Base-by-base conservation (phyloP, 1,140 invertebrate genomes). In the Piezodorus guildinii region DNA sequence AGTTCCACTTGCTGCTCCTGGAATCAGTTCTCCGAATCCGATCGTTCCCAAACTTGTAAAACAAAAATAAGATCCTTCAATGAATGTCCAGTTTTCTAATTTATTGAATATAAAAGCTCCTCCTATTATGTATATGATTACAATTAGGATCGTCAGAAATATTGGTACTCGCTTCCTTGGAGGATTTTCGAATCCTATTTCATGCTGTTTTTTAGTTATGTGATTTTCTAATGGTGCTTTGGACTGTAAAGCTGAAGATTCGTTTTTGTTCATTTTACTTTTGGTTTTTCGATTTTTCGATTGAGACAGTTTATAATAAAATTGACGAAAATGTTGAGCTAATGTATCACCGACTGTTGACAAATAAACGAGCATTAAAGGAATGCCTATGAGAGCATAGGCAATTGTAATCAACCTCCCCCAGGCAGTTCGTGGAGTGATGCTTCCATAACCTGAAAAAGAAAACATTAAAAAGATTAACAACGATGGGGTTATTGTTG, bases 11-110 rank as follows among this genome's bases (percentile, higher is more conserved):
- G 64, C n/a, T 3, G 63, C 39, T 64, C 83, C 75, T 58, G 90
- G 82, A 68, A 85, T 77, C 67, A 94, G 77, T 70, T 94, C 88
- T 5, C 91, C 91, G 70, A 95, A 94, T 0, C 91, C 91, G 65
- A 92, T 91, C 2, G 90, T 93, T 56, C 87, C 87, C 61, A 93
- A 77, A 62, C 90, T 93, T 21, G 94, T 91, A 77, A 95, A 96
- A 72, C 93, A 96, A 74, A 96, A 97, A 75, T 94, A 97, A 68
- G 87, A 85, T 23, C 91, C 91, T 71, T 97, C 94, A 16, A 98
- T 77, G 25, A 92, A 81, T 27, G 83, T 87, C 94, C 94, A 98
- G 52, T 86, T 90, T 80, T 90, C 87, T 23, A 90, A 80, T 72
- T 88, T 87, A 72, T 89, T 84, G 75, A 98, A 98, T 58, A 98